Evolutionary conservation across 2,888 invertebrate species (phyloP).

Genomic region (Drosophila niveifrons): DNA sequence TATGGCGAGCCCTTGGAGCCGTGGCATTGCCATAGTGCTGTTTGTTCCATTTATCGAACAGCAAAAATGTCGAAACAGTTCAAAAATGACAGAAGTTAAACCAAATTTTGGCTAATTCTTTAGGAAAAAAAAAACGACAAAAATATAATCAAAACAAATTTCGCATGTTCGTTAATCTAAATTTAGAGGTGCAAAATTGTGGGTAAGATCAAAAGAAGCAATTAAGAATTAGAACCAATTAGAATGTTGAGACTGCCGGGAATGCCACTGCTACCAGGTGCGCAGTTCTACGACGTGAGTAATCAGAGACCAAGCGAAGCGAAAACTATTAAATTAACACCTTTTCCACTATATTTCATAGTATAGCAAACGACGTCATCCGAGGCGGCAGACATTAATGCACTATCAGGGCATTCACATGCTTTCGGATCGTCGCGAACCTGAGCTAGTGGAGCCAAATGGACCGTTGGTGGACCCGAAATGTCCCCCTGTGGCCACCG

Average conservation of each 20-base stretch:
- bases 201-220: slow-evolving; percentile 23
- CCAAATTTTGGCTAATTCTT: slow-evolving; percentile 7
- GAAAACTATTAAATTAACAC: background rate
- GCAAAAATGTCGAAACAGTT: slow-evolving; percentile 61
- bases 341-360: background rate
- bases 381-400: slow-evolving; percentile 87
- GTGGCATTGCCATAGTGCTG: slow-evolving; percentile 71
- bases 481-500: slow-evolving; percentile 84
- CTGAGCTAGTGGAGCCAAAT: slow-evolving; percentile 87
- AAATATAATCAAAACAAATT: slow-evolving; percentile 11
- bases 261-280: slow-evolving; percentile 91
- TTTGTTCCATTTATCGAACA: slow-evolving; percentile 77
- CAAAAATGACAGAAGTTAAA: slow-evolving; percentile 31
- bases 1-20: slow-evolving; percentile 56
- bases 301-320: background rate
- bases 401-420: slow-evolving; percentile 88
- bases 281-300: slow-evolving; percentile 89
- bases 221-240: slow-evolving; percentile 23
- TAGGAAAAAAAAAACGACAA: background rate
- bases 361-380: slow-evolving; percentile 86
- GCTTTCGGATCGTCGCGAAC: slow-evolving; percentile 88
- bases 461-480: slow-evolving; percentile 85
- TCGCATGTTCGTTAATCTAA: slow-evolving; percentile 9
- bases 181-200: slow-evolving; percentile 10
- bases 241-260: slow-evolving; percentile 88